phyloP scores from a whole-genome alignment of 1,140 invertebrate genomes.

The Homarus americanus region DNA sequence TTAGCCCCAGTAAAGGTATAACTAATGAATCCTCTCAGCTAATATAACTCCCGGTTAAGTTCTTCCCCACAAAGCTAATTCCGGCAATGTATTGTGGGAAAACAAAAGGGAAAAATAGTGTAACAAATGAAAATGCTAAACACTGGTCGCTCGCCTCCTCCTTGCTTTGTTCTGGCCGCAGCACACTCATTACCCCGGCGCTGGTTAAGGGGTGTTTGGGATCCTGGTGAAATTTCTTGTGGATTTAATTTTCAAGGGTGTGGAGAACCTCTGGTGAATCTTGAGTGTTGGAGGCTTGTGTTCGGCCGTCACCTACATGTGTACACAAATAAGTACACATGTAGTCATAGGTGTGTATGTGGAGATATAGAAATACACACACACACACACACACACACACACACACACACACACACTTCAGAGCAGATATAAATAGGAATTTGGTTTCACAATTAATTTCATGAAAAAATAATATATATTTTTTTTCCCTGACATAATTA shows the following conservation, averaged over 20 bases:
- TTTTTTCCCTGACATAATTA: no score
- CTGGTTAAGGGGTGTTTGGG: neutral
- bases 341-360: neutral
- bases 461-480: no score
- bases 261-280: neutral
- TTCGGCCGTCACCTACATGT: no score
- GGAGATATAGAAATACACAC: neutral
- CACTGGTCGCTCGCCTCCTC: neutral
- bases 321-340: neutral
- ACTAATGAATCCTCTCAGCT: neutral
- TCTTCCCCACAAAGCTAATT: neutral
- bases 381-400: neutral
- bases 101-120: slow-evolving; percentile 34
- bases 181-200: slow-evolving; percentile 7
- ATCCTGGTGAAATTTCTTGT: neutral
- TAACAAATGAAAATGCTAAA: slow-evolving; percentile 30
- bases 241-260: neutral
- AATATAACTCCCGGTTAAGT: slow-evolving; percentile 5
- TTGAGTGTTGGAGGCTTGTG: no score
- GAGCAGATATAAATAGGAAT: no score
- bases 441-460: no score
- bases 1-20: neutral
- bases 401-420: neutral
- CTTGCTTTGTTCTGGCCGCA: slow-evolving; percentile 7
- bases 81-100: slow-evolving; percentile 28